Percentiles rank a stretch among this genome's conserved stretches.
Evolutionary conservation across 2,797 vertebrate genomes (phyloP).

Genomic region (Otus scops): DNA sequence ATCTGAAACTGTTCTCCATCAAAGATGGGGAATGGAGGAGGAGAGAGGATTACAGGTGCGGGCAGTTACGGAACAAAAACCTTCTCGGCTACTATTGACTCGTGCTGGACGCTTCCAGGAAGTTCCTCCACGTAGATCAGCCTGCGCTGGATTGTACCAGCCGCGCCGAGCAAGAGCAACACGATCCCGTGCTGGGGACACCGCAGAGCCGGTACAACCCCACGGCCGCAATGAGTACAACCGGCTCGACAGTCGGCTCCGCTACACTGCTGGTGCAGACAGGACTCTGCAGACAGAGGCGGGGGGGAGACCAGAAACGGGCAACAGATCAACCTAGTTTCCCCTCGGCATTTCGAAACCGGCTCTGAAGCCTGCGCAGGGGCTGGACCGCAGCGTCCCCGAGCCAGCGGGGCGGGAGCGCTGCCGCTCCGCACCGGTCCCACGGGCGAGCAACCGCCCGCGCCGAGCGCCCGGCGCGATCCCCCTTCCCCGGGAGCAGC

Average conservation of each 20-base stretch:
- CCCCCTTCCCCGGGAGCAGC: background rate
- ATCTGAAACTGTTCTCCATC: background rate
- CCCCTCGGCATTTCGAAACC: rapidly evolving
- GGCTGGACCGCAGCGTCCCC: too few species aligned
- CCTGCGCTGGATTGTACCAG: background rate
- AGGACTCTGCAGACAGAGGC: too few species aligned
- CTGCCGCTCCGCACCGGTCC: background rate
- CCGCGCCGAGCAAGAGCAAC: background rate
- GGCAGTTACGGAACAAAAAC: background rate
- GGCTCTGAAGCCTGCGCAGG: rapidly evolving
- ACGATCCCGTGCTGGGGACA: background rate
- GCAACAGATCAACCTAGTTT: rapidly evolving
- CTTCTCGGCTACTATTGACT: rapidly evolving
- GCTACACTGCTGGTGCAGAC: rapidly evolving
- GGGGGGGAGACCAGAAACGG: rapidly evolving
- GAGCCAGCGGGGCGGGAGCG: background rate
- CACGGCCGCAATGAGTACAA: rapidly evolving
- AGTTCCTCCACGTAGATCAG: rapidly evolving
- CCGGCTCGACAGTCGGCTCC: too few species aligned
- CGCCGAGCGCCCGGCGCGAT: background rate
- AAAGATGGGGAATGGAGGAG: rapidly evolving
- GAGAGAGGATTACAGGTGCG: background rate
- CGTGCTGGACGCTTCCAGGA: background rate
- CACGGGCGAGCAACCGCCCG: background rate
- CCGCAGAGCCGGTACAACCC: background rate